Percentiles rank a stretch among this genome's conserved stretches.
Conservation (phyloP, 2,888 invertebrate genomes). For the Andrena fulva region DNA sequence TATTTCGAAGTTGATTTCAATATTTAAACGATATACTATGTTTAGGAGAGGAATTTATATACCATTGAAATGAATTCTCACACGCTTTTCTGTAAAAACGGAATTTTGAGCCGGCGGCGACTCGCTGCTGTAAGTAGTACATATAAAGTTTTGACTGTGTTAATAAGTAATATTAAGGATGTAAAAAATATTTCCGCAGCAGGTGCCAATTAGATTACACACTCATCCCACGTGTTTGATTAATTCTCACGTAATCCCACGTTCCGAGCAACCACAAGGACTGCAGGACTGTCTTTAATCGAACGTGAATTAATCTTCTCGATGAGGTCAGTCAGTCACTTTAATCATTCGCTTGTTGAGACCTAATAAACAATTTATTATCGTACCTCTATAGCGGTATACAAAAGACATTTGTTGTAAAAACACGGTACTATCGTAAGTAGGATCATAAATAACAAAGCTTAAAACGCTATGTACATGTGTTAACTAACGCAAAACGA, state of each 20-base stretch:
- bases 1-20: background rate
- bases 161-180: constrained; percentile 25
- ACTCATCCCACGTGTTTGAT: constrained; percentile 75
- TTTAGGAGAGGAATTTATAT: constrained; percentile 34
- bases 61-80: constrained; percentile 39
- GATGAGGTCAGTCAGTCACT: constrained; percentile 18
- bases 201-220: constrained; percentile 80
- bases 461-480: constrained; percentile 31
- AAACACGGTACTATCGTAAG: constrained; percentile 4
- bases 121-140: constrained; percentile 73
- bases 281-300: constrained; percentile 78
- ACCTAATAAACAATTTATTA: constrained; percentile 24
- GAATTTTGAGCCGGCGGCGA: constrained; percentile 77
- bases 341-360: constrained; percentile 21
- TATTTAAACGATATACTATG: background rate
- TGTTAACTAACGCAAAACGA: background rate
- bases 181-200: constrained; percentile 43
- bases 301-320: constrained; percentile 21
- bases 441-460: constrained; percentile 22
- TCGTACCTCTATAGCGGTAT: constrained; percentile 27
- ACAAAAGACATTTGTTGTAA: constrained; percentile 11
- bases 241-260: constrained; percentile 77
- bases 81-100: constrained; percentile 76
- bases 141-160: background rate
- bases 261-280: constrained; percentile 77